Base-by-base conservation (phyloP, 2,797 vertebrate species). In the Limosa lapponica region DNA sequence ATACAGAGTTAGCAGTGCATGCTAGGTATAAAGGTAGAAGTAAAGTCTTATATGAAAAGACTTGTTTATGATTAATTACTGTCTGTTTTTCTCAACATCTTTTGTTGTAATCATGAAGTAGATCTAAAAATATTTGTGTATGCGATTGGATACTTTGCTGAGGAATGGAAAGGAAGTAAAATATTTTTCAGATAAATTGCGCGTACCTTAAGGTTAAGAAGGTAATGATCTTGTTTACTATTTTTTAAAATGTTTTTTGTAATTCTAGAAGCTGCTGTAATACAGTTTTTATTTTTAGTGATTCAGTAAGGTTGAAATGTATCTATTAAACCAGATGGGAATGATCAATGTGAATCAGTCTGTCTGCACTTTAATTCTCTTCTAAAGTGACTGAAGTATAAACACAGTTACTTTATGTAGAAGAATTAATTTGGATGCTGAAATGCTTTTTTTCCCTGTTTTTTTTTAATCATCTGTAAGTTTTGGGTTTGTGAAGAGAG, bases 141-240 rank as follows among this genome's bases (percentile, higher is more conserved):
- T 97, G 96, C 97, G 97, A 93, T 97, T 93, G 92, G 95, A 91
- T 98, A 96, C 95, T 97, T 98, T 96, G 61, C 69, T 27, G 43
- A 41, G 24, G 41, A 94, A 55, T 46, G 16, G 74, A 79, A 95
- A 95, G 91, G 83, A 96, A 90, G 89, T 95, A 90, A 97, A 97
- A 95, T 37, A 55, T 54, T 97, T 97, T 97, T 97, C 87, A 95
- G 98, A 96, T 98, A 97, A 98, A 98, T 97, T 98, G 98, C 96
- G 96, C 75, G 82, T 98, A 97, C 97, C 90, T 98, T 98, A 98
- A 98, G 55, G 69, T 95, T 95, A 91, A 80, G 90, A 95, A 97
- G 70, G 59, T 80, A 72, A 82, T 86, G 51, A 41, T 72, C 58
- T 82, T 74, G 13, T 90, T 94, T 85, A 85, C 48, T 66, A 0